Evolutionary conservation across 2,113 vertebrate species (phyloP).

Genomic region (Myodes glareolus): DNA sequence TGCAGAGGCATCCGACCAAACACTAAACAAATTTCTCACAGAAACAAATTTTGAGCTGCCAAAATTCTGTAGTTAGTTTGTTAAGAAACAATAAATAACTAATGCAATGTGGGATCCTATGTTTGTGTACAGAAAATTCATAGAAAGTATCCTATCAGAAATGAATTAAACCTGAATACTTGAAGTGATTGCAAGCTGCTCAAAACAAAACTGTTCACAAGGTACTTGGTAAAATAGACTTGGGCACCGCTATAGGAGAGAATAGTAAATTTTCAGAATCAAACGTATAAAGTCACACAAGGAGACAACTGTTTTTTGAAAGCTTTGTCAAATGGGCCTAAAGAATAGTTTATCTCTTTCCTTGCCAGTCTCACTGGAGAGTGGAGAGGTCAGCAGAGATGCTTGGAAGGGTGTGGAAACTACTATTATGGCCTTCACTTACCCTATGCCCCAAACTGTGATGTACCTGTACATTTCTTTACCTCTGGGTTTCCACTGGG

Average conservation of each 20-base stretch:
- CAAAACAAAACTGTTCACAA: slow-evolving; percentile 2
- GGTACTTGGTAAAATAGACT: neutral
- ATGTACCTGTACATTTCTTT: neutral
- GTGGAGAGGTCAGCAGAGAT: neutral
- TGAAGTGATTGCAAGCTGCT: slow-evolving; percentile 15
- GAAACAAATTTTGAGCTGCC: neutral
- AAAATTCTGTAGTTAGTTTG: neutral
- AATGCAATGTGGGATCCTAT: neutral
- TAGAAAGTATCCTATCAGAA: neutral
- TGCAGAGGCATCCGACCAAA: neutral
- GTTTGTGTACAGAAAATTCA: neutral
- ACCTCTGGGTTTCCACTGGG: neutral
- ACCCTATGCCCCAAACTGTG: neutral
- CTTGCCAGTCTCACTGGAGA: neutral
- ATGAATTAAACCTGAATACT: neutral
- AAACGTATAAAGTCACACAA: slow-evolving; percentile 16
- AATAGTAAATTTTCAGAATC: neutral
- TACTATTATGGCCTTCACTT: neutral
- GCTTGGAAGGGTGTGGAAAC: slow-evolving; percentile 5
- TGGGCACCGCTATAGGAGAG: neutral
- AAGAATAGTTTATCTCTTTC: neutral
- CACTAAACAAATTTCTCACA: neutral
- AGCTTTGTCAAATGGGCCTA: neutral
- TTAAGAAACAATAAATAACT: neutral
- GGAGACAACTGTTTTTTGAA: neutral